Base-by-base conservation (phyloP, 2,888 invertebrate genomes). In the Keiferia lycopersicella region DNA sequence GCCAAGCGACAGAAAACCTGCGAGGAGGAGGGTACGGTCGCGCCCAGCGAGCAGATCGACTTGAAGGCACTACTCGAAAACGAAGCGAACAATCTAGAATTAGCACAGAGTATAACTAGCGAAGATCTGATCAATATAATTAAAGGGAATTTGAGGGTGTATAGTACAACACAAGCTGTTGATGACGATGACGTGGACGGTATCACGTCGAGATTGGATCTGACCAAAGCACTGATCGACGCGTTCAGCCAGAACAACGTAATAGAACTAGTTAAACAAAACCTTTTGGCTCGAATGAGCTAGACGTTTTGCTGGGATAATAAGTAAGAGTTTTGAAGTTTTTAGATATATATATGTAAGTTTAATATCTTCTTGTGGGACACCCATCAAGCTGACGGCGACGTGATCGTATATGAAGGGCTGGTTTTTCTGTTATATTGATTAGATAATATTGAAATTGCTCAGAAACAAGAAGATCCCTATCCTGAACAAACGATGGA, bases 201-300 rank as follows among this genome's bases (percentile, higher is more conserved):
- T 22, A 78, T 82, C 41, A 82, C 86, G 0, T 74, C 78, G 1
- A 83, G 78, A 34, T 74, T 88, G 48, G 77, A 87, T 67, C 73
- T 91, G 39, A 90, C 91, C 22, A 87, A 91, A 70, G 85, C 92
- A 48, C 79, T 96, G 45, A 91, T 96, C 30, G 94, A 95, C 79
- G 92, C 95, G 34, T 91, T 95, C 71, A 94, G 95, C 75, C 93
- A 94, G 74, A 92, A 92, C 59, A 91, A 93, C 69, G 92, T 94
- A 56, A 92, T 95, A 71, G 87, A 91, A 64, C 69, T 85, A 4
- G 91, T 93, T 2, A 93, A 92, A 69, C 84, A 89, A 38, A 93
- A 93, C 73, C 83, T 93, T 67, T 83, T 88, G 50, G 74, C 82
- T 65, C 80, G 82, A 67, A 70, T 91, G 39, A 80, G 80, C 51